Base-by-base conservation (phyloP, 2,888 invertebrate genomes). In the Mesochorus sp. region DNA sequence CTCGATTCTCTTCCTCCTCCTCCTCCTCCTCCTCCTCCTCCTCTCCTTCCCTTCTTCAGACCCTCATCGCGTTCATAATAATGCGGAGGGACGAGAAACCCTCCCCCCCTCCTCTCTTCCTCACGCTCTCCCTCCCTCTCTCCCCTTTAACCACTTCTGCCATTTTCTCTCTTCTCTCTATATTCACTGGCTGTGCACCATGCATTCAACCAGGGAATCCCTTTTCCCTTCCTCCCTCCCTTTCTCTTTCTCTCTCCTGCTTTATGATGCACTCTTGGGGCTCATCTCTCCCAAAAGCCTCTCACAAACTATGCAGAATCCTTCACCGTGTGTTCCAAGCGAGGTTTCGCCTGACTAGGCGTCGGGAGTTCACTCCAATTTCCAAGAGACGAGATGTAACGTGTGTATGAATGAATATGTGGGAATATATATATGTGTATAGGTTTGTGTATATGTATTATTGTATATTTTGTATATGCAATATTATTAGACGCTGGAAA, bases 1-100 rank as follows among this genome's bases (percentile, higher is more conserved):
- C 76, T 68, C 76, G 70, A 12, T 62, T 66, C 17, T 51, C 34
- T 31, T 0, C n/a, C 37, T 34, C 44, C 24, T 44, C 37, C 8
- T 55, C 68, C 70, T 57, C 44, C 31, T 21, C n/a, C 70, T 26
- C 31, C n/a, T n/a, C n/a, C n/a, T n/a, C 19, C 8, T 31, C 44
- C 26, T 14, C 28, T 37, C 34, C 31, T 31, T 24, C 10, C n/a
- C 57, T 70, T 53, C 51, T 61, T 64, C 62, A 19, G 57, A 76
- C 72, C 62, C 66, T 70, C 76, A 39, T 64, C 73, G 72, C 66
- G 80, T 74, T 82, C 82, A 81, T 82, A 83, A 83, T 83, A 81
- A 82, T 81, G 77, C 79, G 59, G 19, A 37, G 51, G 24, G 47
- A 76, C 74, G 44, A 59, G 57, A 31, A 51, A 37, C 37, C 44